phyloP scores from a whole-genome alignment of 2,888 invertebrate genomes.

The Salticus scenicus region DNA sequence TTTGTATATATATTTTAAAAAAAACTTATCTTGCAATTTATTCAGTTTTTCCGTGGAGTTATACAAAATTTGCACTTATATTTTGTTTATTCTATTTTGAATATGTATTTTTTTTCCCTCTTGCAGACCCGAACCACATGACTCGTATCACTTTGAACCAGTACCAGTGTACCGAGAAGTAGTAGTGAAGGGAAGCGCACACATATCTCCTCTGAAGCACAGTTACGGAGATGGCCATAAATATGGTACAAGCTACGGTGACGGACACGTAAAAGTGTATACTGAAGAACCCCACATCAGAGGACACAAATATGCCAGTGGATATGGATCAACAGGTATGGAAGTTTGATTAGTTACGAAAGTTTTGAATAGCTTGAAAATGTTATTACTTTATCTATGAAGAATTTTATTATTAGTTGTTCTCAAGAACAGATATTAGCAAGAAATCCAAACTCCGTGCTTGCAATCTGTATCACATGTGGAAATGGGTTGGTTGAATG shows the following conservation, averaged over 20 bases:
- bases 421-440: too few species aligned
- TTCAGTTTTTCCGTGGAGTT: too few species aligned
- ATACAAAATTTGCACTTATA: too few species aligned
- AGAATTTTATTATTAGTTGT: too few species aligned
- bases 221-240: conserved; percentile 65
- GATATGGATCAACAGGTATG: conserved; percentile 34
- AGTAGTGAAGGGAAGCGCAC: conserved; percentile 40
- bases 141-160: conserved; percentile 39
- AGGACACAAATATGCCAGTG: conserved; percentile 33
- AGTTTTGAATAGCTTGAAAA: too few species aligned
- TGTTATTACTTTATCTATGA: too few species aligned
- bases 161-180: conserved; percentile 59
- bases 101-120: not conserved
- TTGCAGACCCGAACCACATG: conserved; percentile 3
- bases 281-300: conserved; percentile 46
- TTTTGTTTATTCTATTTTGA: not conserved
- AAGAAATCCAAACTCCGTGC: too few species aligned
- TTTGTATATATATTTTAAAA: too few species aligned
- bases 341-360: too few species aligned
- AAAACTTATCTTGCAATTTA: too few species aligned
- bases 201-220: conserved; percentile 23
- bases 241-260: conserved; percentile 55
- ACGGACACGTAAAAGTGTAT: conserved; percentile 56
- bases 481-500: too few species aligned
- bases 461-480: too few species aligned